Evolutionary conservation across 2,888 invertebrate species (phyloP).

Genomic region (Oligia fasciuncula): DNA sequence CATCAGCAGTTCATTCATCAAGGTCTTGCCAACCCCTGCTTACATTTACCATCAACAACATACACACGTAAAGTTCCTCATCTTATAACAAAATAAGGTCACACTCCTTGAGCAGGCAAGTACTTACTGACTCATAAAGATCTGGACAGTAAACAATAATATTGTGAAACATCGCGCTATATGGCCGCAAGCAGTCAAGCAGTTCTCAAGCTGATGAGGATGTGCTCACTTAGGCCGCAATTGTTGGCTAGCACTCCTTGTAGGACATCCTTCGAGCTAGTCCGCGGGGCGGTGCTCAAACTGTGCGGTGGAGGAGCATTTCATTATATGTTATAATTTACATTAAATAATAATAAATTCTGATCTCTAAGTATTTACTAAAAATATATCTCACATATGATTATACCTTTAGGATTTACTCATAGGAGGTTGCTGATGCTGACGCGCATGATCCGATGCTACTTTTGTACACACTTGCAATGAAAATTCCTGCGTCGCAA

Average conservation of each 20-base stretch:
- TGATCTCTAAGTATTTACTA: too few relatives aligned
- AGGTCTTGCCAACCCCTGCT: too few relatives aligned
- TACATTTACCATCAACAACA: not conserved
- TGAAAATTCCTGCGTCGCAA: not conserved
- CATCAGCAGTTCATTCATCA: not conserved
- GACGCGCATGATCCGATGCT: not conserved
- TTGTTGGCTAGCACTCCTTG: slow-evolving; percentile 87
- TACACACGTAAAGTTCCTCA: not conserved
- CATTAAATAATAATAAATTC: too few relatives aligned
- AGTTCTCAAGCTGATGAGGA: slow-evolving; percentile 85
- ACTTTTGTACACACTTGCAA: not conserved
- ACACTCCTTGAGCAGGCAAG: slow-evolving; percentile 30
- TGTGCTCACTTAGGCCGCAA: slow-evolving; percentile 87
- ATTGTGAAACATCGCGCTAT: slow-evolving; percentile 65
- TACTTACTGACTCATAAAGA: slow-evolving; percentile 55
- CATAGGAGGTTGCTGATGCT: not conserved
- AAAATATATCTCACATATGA: too few relatives aligned
- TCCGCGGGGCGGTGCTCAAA: slow-evolving; percentile 73
- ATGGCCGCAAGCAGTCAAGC: slow-evolving; percentile 72
- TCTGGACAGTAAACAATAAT: slow-evolving; percentile 62
- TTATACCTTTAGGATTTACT: not conserved
- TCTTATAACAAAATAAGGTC: slow-evolving; percentile 31
- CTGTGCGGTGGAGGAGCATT: slow-evolving; percentile 45
- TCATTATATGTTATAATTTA: not conserved
- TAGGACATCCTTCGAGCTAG: slow-evolving; percentile 80